phyloP scores from a whole-genome alignment of 2,797 vertebrate species.

The Psittacula echo region DNA sequence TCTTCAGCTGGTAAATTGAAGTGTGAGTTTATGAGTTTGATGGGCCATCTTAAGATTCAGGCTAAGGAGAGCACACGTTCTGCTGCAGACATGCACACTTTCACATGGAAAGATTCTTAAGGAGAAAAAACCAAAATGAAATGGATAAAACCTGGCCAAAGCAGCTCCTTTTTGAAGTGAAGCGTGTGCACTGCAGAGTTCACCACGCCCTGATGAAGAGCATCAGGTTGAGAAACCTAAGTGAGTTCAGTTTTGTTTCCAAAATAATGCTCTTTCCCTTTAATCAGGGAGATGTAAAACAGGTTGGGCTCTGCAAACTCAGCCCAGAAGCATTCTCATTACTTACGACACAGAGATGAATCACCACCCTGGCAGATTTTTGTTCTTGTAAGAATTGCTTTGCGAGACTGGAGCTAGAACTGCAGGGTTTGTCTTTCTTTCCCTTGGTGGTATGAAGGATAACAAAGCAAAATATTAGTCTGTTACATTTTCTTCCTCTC shows the following conservation, averaged over 20 bases:
- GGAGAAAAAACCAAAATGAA: neutral
- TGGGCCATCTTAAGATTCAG: neutral
- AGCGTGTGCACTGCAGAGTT: neutral
- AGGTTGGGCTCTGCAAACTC: slow-evolving; percentile 49
- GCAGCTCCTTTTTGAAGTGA: neutral
- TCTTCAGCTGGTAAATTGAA: neutral
- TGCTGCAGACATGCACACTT: neutral
- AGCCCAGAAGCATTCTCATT: slow-evolving; percentile 30
- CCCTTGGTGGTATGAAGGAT: neutral
- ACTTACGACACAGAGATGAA: neutral
- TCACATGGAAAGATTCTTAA: neutral
- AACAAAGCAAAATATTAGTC: slow-evolving; percentile 20
- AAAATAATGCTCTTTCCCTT: slow-evolving; percentile 57
- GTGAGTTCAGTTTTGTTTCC: slow-evolving; percentile 45
- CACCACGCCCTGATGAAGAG: slow-evolving; percentile 22
- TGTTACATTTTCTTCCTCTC: neutral
- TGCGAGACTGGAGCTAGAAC: neutral
- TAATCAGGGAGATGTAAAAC: slow-evolving; percentile 49
- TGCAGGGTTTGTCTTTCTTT: slow-evolving; percentile 27
- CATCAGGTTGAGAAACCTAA: slow-evolving; percentile 33
- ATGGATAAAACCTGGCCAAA: neutral
- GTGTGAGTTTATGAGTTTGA: neutral
- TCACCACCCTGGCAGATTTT: neutral
- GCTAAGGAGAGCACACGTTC: neutral
- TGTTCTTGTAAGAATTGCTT: neutral